Evolutionary conservation across 2,113 vertebrate genomes (phyloP).

Genomic region (Leptocoma aspasia): DNA sequence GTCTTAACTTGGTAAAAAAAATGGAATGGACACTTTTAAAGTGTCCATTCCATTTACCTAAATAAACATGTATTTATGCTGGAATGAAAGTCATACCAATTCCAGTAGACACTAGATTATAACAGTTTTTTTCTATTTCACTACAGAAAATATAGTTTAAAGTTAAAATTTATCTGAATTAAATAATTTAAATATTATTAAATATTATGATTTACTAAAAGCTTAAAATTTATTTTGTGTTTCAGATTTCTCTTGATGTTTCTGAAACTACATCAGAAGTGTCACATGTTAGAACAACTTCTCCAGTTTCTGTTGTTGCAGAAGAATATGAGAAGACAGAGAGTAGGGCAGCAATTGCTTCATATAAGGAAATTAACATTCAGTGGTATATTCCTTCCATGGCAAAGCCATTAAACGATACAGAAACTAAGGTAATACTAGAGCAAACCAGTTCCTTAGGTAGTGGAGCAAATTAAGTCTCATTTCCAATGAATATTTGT

Average conservation of each 20-base stretch:
- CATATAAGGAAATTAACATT: slow-evolving; percentile 71
- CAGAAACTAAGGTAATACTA: slow-evolving; percentile 70
- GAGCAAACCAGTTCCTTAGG: background rate
- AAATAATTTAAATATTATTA: background rate
- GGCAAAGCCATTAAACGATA: slow-evolving; percentile 19
- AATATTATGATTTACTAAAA: background rate
- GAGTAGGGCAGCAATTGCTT: slow-evolving; percentile 24
- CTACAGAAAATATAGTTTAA: background rate
- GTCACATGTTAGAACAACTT: background rate
- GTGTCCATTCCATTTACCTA: background rate
- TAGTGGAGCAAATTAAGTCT: background rate
- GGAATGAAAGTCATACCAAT: background rate
- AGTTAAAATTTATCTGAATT: background rate
- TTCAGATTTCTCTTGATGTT: slow-evolving; percentile 19
- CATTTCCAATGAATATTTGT: background rate
- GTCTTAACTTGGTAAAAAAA: background rate
- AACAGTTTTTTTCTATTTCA: background rate
- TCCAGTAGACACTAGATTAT: background rate
- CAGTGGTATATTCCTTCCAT: slow-evolving; percentile 79
- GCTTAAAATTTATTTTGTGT: background rate
- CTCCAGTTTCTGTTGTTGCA: background rate
- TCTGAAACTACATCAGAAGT: background rate
- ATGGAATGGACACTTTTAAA: background rate
- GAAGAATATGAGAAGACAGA: background rate
- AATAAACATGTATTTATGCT: background rate